Evolutionary conservation across 2,113 vertebrate genomes (phyloP).

Genomic region (Apus apus): DNA sequence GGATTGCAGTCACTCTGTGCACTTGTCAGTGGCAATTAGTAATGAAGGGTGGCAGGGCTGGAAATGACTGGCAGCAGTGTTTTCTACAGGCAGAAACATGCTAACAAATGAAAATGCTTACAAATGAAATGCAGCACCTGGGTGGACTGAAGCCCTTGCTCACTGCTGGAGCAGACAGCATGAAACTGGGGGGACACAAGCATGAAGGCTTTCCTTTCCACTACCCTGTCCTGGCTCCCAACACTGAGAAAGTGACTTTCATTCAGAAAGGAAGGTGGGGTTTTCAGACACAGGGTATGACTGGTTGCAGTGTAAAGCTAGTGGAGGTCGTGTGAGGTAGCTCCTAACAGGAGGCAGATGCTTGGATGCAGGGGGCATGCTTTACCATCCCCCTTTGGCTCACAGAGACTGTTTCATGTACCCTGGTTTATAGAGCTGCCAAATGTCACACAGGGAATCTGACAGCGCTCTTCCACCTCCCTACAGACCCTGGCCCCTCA

Average conservation of each 20-base stretch:
- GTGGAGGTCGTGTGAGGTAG: neutral
- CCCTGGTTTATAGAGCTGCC: neutral
- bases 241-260: neutral
- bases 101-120: neutral
- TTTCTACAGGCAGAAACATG: neutral
- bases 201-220: accelerated
- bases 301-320: neutral
- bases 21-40: neutral
- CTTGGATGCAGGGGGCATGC: neutral
- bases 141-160: accelerated
- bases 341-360: neutral
- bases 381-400: neutral
- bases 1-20: neutral
- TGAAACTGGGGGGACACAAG: neutral
- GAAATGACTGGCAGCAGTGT: neutral
- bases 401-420: neutral
- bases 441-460: neutral
- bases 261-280: neutral
- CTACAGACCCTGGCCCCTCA: neutral
- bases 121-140: neutral
- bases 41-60: accelerated
- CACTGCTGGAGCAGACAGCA: neutral
- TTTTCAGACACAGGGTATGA: neutral
- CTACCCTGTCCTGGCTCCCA: neutral
- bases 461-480: neutral